Evolutionary conservation across 2,113 vertebrate genomes (phyloP).

Genomic region (Bos indicus): DNA sequence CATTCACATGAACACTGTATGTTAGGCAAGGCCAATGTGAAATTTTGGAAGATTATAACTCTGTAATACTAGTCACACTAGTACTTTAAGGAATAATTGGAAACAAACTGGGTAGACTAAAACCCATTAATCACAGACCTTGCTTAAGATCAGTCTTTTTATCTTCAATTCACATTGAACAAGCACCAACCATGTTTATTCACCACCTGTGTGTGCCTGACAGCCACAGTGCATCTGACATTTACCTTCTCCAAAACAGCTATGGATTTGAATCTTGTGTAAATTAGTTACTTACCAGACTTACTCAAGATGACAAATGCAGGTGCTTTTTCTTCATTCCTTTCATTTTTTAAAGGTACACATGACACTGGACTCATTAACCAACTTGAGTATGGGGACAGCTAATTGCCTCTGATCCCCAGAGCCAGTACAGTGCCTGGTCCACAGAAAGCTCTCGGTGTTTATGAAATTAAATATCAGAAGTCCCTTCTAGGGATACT

Average conservation of each 20-base stretch:
- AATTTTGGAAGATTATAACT: neutral
- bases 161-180: neutral
- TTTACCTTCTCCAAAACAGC: neutral
- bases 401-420: neutral
- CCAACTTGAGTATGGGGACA: neutral
- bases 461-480: constrained; percentile 3
- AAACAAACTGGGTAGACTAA: constrained; percentile 3
- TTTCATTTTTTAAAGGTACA: constrained; percentile 1
- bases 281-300: neutral
- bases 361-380: neutral
- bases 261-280: neutral
- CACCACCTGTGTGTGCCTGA: neutral
- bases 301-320: constrained; percentile 12
- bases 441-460: neutral
- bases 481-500: constrained; percentile 23
- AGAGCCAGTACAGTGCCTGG: neutral
- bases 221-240: neutral
- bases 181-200: neutral
- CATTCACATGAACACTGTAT: neutral
- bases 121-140: neutral
- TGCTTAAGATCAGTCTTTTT: neutral
- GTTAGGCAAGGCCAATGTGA: neutral
- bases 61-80: neutral
- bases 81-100: neutral
- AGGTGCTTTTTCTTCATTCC: constrained; percentile 12